Base-by-base conservation (phyloP, 2,113 vertebrate genomes). In the Baryphthengus martii region DNA sequence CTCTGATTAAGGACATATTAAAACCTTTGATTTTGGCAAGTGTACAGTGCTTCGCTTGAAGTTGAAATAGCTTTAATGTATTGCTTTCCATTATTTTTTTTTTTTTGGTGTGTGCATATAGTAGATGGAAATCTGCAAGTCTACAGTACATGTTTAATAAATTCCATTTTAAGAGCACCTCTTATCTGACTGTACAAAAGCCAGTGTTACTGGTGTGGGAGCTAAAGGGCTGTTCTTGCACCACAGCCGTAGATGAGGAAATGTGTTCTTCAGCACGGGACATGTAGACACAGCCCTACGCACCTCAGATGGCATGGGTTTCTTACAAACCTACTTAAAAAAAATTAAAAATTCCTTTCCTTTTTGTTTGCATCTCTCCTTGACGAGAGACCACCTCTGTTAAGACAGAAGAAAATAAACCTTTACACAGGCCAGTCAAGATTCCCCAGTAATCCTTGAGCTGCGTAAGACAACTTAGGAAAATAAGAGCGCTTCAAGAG, bases 401-500 rank as follows among this genome's bases (percentile, higher is more conserved):
- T 96, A 88, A 93, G 71, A 91, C 73, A 92, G 82, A 90, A 88
- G 93, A 95, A 93, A 95, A 96, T 82, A 95, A 96, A 93, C 86
- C 19, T 19, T 45, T 87, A 71, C 73, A 66, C 52, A 94, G 86
- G 70, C 73, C 63, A 47, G 67, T 95, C 71, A 37, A 42, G 91
- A 96, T 96, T 97, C 94, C 82, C 90, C 83, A 77, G 83, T 96
- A 94, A 97, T 95, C 91, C 86, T 80, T 74, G 56, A 94, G 49
- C 86, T 93, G 77, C 15, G 1, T 82, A 76, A 89, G 62, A 73
- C 93, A 94, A 53, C 52, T 95, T 95, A 52, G 71, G 55, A 87
- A 82, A 96, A 75, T 15, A 73, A 59, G 40, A 61, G 79, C 37
- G 52, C 40, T 95, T 86, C 40, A 35, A 21, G 59, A 33, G 1